phyloP scores from a whole-genome alignment of 2,888 invertebrate genomes.

The Epinotia brunnichana region DNA sequence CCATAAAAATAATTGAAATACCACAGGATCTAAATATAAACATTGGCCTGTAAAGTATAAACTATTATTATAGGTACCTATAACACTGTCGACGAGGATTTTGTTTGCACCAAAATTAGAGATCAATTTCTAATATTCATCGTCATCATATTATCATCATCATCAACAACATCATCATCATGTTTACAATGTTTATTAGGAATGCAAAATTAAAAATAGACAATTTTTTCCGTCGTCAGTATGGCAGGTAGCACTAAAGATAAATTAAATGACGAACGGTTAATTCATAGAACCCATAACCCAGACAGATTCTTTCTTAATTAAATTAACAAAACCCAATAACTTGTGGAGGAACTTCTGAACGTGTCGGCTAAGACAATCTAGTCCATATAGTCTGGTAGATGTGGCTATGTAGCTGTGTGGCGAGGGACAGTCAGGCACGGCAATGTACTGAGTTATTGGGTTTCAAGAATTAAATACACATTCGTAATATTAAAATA shows the following conservation, averaged over 20 bases:
- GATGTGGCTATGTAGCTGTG: conserved; percentile 1
- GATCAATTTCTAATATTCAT: too few species aligned
- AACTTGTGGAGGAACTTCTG: conserved; percentile 18
- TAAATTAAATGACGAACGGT: background rate
- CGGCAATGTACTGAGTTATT: background rate
- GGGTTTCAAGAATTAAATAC: background rate
- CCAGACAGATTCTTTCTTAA: conserved; percentile 9
- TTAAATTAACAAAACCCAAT: conserved; percentile 32
- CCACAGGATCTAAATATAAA: too few species aligned
- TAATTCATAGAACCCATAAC: conserved; percentile 9
- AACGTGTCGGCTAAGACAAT: conserved; percentile 37
- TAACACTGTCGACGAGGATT: too few species aligned
- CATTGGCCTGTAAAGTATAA: too few species aligned
- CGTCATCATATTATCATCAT: too few species aligned
- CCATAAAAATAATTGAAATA: too few species aligned
- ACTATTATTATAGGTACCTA: too few species aligned
- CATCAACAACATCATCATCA: too few species aligned
- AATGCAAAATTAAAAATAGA: background rate
- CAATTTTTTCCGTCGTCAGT: background rate
- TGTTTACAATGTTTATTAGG: background rate
- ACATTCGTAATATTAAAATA: too few species aligned
- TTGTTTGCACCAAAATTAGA: too few species aligned
- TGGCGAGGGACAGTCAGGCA: conserved; percentile 13
- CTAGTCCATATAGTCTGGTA: background rate
- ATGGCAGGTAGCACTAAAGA: background rate